Percentiles rank a stretch among this genome's conserved stretches.
These are phyloP conservation scores for Drosophila lacteicornis DNA, from an alignment of 1,140 invertebrate genomes.

Conservation along the genomic window DNA sequence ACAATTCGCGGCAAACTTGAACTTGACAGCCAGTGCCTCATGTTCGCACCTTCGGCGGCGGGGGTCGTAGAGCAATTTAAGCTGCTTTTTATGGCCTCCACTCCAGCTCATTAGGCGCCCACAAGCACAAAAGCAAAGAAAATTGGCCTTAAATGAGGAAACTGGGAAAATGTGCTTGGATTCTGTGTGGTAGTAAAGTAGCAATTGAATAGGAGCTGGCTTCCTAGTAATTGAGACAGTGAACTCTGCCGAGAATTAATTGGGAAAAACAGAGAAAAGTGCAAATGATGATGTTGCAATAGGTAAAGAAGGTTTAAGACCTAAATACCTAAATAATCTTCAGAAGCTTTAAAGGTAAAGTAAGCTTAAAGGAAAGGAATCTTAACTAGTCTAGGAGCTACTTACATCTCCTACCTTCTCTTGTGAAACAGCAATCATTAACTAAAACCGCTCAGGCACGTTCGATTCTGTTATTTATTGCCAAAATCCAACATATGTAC, in stretches of 20 bases:
- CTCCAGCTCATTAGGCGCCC: slow-evolving; percentile 36
- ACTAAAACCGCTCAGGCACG: neutral
- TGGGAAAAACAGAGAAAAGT: neutral
- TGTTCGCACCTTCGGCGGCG: slow-evolving; percentile 54
- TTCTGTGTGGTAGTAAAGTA: neutral
- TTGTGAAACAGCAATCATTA: slow-evolving; percentile 3
- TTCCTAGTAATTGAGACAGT: slow-evolving; percentile 28
- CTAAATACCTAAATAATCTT: neutral
- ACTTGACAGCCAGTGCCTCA: slow-evolving; percentile 69
- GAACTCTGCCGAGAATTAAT: slow-evolving; percentile 11
- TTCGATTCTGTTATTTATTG: slow-evolving; percentile 9
- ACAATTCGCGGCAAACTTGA: slow-evolving; percentile 74
- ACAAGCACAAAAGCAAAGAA: slow-evolving; percentile 35
- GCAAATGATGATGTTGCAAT: neutral
- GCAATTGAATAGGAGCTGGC: slow-evolving; percentile 11
- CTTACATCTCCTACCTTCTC: neutral
- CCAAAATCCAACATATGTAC: slow-evolving; percentile 5
- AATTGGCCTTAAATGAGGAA: slow-evolving; percentile 23
- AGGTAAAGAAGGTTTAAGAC: neutral
- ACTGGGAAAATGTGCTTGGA: slow-evolving; percentile 18
- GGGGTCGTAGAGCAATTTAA: slow-evolving; percentile 47
- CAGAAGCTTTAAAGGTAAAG: neutral
- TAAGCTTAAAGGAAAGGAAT: neutral
- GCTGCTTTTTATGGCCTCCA: slow-evolving; percentile 39
- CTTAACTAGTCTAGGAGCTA: too few relatives aligned